A percentile compares a stretch with the other conserved stretches of the same genome.
phyloP scores from a whole-genome alignment of 1,140 invertebrate species.

The Linepithema humile region DNA sequence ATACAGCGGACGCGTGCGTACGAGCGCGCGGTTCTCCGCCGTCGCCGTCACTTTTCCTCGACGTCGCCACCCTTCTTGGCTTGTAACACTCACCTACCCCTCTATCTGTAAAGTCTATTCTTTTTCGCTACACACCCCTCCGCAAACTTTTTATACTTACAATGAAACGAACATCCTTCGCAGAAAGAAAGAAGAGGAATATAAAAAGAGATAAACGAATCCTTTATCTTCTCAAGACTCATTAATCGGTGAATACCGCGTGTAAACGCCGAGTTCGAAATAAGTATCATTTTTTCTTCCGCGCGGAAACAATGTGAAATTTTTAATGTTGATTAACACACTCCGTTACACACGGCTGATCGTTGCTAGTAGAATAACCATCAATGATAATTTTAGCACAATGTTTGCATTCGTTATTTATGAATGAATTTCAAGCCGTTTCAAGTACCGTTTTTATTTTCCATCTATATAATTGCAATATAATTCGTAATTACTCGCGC shows the following conservation, averaged over 20 bases:
- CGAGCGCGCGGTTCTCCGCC: conserved; percentile 34
- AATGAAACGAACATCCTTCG: neutral
- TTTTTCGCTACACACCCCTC: neutral
- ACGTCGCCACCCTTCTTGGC: conserved; percentile 57
- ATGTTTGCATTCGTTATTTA: neutral
- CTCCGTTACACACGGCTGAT: neutral
- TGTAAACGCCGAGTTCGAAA: neutral
- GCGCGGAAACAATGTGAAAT: neutral
- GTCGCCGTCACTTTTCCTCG: conserved; percentile 64
- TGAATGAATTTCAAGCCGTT: too few species aligned
- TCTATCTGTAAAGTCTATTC: neutral
- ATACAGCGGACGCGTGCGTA: conserved; percentile 73
- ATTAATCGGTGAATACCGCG: neutral
- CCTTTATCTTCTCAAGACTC: conserved; percentile 38
- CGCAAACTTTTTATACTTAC: neutral
- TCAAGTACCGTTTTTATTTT: too few species aligned
- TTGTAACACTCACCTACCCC: conserved; percentile 38
- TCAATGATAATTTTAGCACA: neutral
- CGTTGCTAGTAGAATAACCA: neutral
- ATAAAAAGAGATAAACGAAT: neutral
- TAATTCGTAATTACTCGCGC: neutral
- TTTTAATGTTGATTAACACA: neutral
- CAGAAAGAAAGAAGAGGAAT: too few species aligned
- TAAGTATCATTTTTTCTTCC: neutral
- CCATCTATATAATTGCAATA: too few species aligned